A percentile compares a stretch with the other conserved stretches of the same genome.
Evolutionary conservation across 1,140 invertebrate genomes (phyloP).

Genomic region (Aplysia californica): DNA sequence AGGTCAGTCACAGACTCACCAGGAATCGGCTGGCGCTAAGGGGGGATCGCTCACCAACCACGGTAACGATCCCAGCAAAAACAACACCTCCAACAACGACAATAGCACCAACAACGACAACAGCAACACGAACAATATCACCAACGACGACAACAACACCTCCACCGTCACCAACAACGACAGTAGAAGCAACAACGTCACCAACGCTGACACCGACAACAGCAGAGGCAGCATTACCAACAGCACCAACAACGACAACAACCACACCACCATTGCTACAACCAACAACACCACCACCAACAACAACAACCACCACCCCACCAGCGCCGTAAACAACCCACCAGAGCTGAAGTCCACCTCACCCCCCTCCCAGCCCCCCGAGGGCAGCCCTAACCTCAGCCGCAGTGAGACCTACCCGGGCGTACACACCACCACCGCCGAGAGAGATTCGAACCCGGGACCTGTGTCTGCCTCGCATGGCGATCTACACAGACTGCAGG

Average conservation of each 20-base stretch:
- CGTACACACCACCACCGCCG: neutral
- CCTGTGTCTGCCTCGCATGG: neutral
- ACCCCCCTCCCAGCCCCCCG: too few species aligned
- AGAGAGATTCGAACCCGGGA: neutral
- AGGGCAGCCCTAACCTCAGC: too few species aligned
- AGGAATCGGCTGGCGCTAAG: neutral
- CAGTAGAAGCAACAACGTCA: neutral
- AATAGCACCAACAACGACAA: neutral
- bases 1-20: neutral
- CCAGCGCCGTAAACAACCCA: too few species aligned
- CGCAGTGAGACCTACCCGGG: too few species aligned
- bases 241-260: neutral
- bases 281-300: neutral
- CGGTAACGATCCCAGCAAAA: neutral
- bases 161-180: neutral
- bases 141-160: neutral
- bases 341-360: too few species aligned
- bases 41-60: neutral
- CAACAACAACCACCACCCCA: neutral
- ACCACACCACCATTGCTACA: neutral
- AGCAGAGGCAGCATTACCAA: neutral
- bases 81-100: neutral
- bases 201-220: neutral
- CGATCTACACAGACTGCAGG: neutral
- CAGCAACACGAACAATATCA: neutral